phyloP scores from a whole-genome alignment of 2,888 invertebrate genomes.

The Hyposoter dolosus region DNA sequence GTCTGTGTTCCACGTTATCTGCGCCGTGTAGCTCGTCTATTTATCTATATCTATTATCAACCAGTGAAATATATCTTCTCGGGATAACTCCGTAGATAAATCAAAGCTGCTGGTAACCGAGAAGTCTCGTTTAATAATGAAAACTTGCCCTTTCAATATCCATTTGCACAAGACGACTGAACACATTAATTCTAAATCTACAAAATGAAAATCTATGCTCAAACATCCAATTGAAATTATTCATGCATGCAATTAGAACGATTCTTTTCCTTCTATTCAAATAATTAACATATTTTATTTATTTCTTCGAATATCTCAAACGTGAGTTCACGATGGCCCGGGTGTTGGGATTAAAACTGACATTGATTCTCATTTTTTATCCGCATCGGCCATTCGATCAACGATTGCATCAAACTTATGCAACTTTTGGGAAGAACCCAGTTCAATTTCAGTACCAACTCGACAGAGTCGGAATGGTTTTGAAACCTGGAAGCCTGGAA shows the following conservation, averaged over 20 bases:
- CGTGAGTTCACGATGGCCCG: not conserved
- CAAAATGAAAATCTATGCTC: not conserved
- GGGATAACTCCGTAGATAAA: slow-evolving; percentile 47
- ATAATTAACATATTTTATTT: not conserved
- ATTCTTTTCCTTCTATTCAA: not conserved
- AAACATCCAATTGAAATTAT: not conserved
- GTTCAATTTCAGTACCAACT: no score
- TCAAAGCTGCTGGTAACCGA: slow-evolving; percentile 18
- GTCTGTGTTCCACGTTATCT: slow-evolving; percentile 15
- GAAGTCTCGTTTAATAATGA: slow-evolving; percentile 39
- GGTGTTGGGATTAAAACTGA: not conserved
- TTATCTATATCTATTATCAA: slow-evolving; percentile 37
- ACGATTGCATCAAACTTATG: no score
- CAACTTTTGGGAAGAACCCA: no score
- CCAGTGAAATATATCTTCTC: slow-evolving; percentile 40
- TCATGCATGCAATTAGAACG: not conserved
- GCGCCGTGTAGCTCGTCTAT: not conserved
- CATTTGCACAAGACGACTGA: slow-evolving; percentile 8
- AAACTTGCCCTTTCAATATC: slow-evolving; percentile 24
- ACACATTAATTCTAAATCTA: not conserved
- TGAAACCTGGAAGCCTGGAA: no score
- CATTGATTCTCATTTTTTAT: no score
- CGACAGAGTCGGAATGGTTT: no score
- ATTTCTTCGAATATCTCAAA: not conserved
- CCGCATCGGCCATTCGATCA: no score